phyloP scores from a whole-genome alignment of 2,113 vertebrate genomes.

The Paralichthys olivaceus region DNA sequence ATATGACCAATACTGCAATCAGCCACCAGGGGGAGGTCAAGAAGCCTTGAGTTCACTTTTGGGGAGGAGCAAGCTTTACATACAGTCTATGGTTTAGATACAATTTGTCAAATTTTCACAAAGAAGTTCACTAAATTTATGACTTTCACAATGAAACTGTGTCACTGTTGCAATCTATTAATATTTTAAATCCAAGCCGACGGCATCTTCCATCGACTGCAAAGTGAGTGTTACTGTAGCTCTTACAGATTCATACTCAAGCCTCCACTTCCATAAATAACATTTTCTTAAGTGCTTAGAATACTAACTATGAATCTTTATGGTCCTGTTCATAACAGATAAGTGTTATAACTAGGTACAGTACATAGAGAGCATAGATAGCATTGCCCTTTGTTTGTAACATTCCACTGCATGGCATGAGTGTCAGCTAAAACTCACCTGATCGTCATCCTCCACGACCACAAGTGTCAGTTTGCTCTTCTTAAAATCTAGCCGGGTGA shows the following conservation, averaged over 20 bases:
- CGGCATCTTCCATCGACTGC: neutral
- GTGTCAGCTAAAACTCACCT: conserved; percentile 81
- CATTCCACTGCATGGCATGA: neutral
- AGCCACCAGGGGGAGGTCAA: too few species aligned
- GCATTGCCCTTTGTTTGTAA: neutral
- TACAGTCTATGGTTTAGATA: too few species aligned
- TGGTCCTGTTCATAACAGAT: neutral
- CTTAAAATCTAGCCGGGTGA: conserved; percentile 97
- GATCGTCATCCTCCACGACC: conserved; percentile 98
- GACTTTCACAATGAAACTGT: neutral
- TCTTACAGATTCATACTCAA: too few species aligned
- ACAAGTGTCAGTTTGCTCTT: conserved; percentile 96
- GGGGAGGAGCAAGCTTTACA: too few species aligned
- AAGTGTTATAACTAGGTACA: neutral
- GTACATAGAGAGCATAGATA: neutral
- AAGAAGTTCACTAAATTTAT: neutral
- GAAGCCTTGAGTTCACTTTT: too few species aligned
- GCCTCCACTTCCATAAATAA: neutral
- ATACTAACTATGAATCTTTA: neutral
- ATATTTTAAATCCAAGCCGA: neutral
- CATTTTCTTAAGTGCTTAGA: neutral
- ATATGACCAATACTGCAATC: too few species aligned
- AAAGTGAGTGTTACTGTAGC: too few species aligned
- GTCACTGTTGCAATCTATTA: neutral
- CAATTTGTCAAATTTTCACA: neutral